Percentiles rank a stretch among this genome's conserved stretches.
Evolutionary conservation across 2,797 vertebrate genomes (phyloP).

Genomic region (Molothrus ater): DNA sequence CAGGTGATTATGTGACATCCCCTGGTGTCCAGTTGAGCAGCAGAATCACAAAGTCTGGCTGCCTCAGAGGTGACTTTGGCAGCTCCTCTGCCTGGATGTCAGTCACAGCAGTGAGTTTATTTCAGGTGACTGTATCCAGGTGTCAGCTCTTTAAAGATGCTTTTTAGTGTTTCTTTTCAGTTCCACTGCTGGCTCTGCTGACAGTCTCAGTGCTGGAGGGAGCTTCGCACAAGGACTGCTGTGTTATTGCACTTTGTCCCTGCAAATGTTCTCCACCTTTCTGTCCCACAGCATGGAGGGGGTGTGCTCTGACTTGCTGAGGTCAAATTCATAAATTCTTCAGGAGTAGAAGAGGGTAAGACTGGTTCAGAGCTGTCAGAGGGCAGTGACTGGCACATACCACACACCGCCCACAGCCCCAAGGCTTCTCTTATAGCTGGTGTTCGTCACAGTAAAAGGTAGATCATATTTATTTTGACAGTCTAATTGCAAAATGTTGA

Average conservation of each 20-base stretch:
- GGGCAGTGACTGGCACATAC: not conserved
- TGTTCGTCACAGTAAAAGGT: not conserved
- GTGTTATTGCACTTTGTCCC: not conserved
- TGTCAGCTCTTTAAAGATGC: not conserved
- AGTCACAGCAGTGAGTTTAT: not conserved
- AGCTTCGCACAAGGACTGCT: not conserved
- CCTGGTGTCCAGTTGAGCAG: rapidly evolving
- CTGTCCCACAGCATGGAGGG: not conserved
- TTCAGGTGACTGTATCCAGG: not conserved
- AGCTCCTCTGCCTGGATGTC: not conserved
- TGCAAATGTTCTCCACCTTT: not conserved
- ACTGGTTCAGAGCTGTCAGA: not conserved
- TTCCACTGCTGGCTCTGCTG: not conserved
- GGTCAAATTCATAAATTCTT: not conserved
- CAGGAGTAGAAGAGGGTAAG: not conserved
- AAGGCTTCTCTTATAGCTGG: rapidly evolving
- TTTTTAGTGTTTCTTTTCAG: not conserved
- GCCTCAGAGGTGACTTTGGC: not conserved
- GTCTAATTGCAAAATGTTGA: not conserved
- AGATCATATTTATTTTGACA: not conserved
- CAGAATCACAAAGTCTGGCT: not conserved
- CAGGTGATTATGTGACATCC: not conserved
- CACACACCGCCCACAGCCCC: rapidly evolving
- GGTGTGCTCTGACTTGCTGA: not conserved
- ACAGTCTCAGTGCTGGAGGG: not conserved